Evolutionary conservation across 2,888 invertebrate species (phyloP).

Genomic region (Parnassius apollo): DNA sequence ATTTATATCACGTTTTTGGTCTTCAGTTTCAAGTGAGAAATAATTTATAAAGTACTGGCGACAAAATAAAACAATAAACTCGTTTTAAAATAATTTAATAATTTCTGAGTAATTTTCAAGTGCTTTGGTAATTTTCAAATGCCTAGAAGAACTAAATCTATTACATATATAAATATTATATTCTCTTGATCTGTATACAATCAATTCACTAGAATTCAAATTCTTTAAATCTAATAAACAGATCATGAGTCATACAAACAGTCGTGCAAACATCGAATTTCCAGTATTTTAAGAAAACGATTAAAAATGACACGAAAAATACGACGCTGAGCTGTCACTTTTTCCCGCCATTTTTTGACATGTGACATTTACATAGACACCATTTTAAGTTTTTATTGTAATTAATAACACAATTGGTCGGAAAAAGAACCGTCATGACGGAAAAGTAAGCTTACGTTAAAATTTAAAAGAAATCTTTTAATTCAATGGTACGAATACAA

Average conservation of each 20-base stretch:
- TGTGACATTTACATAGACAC: too few relatives aligned
- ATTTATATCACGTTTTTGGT: neutral
- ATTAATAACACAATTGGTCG: too few relatives aligned
- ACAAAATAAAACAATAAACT: conserved; percentile 7
- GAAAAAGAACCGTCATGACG: too few relatives aligned
- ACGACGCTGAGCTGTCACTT: neutral
- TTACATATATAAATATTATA: conserved; percentile 9
- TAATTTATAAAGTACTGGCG: too few relatives aligned
- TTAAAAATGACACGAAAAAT: too few relatives aligned
- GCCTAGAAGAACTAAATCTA: conserved; percentile 11
- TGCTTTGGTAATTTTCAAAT: conserved; percentile 24
- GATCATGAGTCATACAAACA: neutral
- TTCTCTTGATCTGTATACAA: neutral
- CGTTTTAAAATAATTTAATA: conserved; percentile 21
- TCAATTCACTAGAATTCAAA: conserved; percentile 11
- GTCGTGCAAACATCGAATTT: neutral
- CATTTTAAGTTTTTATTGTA: too few relatives aligned
- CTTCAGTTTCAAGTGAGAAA: neutral
- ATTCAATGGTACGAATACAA: too few relatives aligned
- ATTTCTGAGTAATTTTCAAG: conserved; percentile 5
- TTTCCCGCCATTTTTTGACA: conserved; percentile 1
- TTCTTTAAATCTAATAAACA: neutral
- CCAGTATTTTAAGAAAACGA: neutral
- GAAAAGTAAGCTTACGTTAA: too few relatives aligned
- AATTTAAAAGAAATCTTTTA: too few relatives aligned